Base-by-base conservation (phyloP, 1,140 invertebrate genomes). In the Magallana ariakensis region DNA sequence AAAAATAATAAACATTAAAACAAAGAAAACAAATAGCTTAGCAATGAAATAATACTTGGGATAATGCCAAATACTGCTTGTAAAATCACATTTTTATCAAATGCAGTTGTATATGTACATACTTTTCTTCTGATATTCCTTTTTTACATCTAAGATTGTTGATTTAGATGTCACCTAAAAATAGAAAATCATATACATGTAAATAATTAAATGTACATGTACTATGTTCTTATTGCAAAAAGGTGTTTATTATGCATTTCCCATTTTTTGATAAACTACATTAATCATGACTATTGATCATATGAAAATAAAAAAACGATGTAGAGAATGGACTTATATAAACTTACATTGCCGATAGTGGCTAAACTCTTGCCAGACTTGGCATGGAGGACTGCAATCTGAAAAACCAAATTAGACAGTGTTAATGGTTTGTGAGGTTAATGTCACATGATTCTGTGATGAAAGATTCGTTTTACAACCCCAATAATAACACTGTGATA, bases 121-220 rank as follows among this genome's bases (percentile, higher is more conserved):
- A 87, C 80, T n/a, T 56, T 85, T 80, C 54, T 60, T 92, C 60
- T 96, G 94, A 90, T 98, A 96, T 90, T 96, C 95, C 80, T 96
- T 96, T 92, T 98, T 98, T 4, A 98, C 95, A 92, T 98, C 96
- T 88, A 95, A 95, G 58, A 98, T 96, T 0, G 96, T 96, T 2
- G 96, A 96, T 22, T 95, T 94, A 22, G 95, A 94, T 75, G 94
- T 95, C 13, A 97, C 93, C 95, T 95, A 86, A 5, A 91, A 88
- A 33, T 85, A 5, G 56, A 82, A 80, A 83, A 26, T 55, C 0
- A 15, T 80, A 62, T 16, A 46, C 19, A 33, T 80, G 2, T 62
- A 62, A 7, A 15, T 62, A 62, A 62, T 16, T 19, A 15, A 62
- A 62, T 16, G 15, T 15, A 62, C 9, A 60, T 60, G 16, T 60